These are phyloP conservation scores for Geococcyx californianus DNA, from an alignment of 2,113 vertebrate genomes.

Conservation along the genomic window DNA sequence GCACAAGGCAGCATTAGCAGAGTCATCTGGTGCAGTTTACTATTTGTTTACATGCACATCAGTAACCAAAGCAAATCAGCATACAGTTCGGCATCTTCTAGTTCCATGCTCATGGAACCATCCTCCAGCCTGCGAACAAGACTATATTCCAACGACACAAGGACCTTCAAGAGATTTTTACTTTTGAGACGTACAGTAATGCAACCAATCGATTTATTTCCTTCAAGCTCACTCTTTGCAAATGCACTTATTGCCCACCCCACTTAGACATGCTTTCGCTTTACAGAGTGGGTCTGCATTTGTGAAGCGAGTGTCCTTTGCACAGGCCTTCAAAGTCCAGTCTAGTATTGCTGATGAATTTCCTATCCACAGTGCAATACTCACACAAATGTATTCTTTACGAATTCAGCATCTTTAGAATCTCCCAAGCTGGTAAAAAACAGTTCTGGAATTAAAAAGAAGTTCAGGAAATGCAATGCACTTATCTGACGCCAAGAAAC, in stretches of 20 bases:
- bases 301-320: background rate
- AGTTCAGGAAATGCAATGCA: background rate
- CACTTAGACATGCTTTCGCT: background rate
- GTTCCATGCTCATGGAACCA: background rate
- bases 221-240: background rate
- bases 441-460: background rate
- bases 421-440: background rate
- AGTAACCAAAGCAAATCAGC: background rate
- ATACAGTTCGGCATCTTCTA: background rate
- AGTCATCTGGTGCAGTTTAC: background rate
- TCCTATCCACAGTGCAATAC: background rate
- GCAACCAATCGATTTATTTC: background rate
- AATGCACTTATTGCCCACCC: background rate
- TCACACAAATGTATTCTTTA: background rate
- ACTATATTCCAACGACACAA: background rate
- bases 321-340: background rate
- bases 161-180: background rate
- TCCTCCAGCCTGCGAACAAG: background rate
- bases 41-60: background rate
- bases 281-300: background rate
- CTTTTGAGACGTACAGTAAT: background rate
- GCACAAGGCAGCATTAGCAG: background rate
- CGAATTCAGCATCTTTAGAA: background rate
- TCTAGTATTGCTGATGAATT: rapidly evolving
- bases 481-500: background rate